Conservation (phyloP, 2,113 vertebrate species). For the Channa argus region DNA sequence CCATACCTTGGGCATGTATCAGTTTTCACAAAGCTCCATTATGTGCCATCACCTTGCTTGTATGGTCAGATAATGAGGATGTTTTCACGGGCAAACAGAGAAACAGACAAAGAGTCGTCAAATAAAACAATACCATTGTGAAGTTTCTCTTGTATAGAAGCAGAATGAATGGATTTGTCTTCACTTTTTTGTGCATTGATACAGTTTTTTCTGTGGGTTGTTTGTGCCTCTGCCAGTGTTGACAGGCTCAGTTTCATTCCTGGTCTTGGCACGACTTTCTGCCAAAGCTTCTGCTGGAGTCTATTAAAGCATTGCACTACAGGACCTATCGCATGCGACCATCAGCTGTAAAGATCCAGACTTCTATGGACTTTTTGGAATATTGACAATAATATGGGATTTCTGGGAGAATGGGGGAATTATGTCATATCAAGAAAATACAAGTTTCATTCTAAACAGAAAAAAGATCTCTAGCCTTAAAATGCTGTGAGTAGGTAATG, state of each 20-base stretch:
- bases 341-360: conserved; percentile 23
- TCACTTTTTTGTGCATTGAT: conserved; percentile 54
- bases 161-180: conserved; percentile 68
- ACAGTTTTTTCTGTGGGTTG: conserved; percentile 59
- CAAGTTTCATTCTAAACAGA: conserved; percentile 12
- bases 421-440: conserved; percentile 5
- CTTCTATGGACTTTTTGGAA: conserved; percentile 21
- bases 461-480: not conserved
- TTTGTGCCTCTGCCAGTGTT: conserved; percentile 71
- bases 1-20: conserved; percentile 74
- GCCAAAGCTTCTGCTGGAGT: conserved; percentile 69
- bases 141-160: conserved; percentile 36
- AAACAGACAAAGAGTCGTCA: conserved; percentile 59
- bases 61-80: conserved; percentile 73
- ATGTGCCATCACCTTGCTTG: conserved; percentile 75
- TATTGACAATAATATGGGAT: conserved; percentile 14
- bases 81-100: conserved; percentile 51
- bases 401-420: conserved; percentile 5
- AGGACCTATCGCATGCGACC: conserved; percentile 31
- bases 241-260: conserved; percentile 64
- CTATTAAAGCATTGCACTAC: conserved; percentile 59
- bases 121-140: conserved; percentile 63
- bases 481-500: not conserved
- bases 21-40: conserved; percentile 78
- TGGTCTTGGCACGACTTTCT: conserved; percentile 58